Evolutionary conservation across 2,888 invertebrate species (phyloP), one percentile per base, ranked within the genome.

Genomic region (Cancer borealis): DNA sequence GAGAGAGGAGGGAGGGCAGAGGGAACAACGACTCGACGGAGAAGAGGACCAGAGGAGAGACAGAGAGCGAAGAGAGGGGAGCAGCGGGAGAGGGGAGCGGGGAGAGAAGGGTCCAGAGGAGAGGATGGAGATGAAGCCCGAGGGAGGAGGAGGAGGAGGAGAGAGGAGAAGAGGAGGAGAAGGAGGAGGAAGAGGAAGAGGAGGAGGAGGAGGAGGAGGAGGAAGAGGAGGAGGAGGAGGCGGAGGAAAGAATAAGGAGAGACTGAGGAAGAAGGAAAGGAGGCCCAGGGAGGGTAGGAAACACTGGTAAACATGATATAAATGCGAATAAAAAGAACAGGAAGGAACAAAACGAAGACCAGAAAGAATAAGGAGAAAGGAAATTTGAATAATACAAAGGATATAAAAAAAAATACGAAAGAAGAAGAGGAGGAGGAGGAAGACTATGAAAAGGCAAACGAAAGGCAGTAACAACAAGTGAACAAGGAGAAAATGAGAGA

Each of bases 231-330:
- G 26, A 10, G n/a, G 84, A 21, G 49, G 26, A 84, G 47, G 47
- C n/a, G 30, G 73, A 91, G n/a, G 91, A 66, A 66, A 66, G 66
- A 46, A 66, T n/a, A 26, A 91, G 66, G 66, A 26, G 47, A n/a
- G 21, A 66, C 17, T 17, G 17, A 46, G 66, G 30, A n/a, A 66
- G 47, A 46, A 91, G 45, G 39, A 66, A 39, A 66, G 26, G 45
- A 46, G 39, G 47, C n/a, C n/a, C 10, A 17, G 8, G 47, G 26
- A 46, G n/a, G 79, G 21, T 17, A 47, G 79, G 46, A 79, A 21
- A 45, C 73, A 46, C 45, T 10, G n/a, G 4, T 21, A 79, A 21
- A 66, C 21, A 54, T 21, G n/a, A 66, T n/a, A 66, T n/a, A n/a
- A 66, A 66, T 8, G 54, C 1, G 6, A n/a, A 66, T 6, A 66